Percentiles rank a stretch among this genome's conserved stretches.
Evolutionary conservation across 2,888 invertebrate genomes (phyloP).

Genomic region (Merodon equestris): DNA sequence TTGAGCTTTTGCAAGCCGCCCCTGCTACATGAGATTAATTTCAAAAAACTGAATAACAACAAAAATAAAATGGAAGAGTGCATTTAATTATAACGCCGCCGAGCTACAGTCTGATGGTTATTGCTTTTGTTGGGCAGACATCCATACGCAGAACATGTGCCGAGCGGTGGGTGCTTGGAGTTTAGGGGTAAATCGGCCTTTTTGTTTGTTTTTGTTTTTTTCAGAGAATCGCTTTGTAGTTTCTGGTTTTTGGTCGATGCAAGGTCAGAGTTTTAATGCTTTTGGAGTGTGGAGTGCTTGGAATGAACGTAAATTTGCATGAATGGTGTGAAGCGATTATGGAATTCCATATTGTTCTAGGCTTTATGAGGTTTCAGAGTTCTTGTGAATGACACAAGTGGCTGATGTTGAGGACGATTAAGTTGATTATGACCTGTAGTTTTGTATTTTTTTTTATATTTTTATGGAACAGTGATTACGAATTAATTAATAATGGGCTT

Average conservation of each 20-base stretch:
- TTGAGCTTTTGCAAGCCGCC: conserved; percentile 46
- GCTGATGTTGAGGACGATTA: too few relatives aligned
- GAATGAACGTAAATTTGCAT: conserved; percentile 31
- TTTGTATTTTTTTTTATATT: too few relatives aligned
- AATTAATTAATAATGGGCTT: too few relatives aligned
- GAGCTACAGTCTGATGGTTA: conserved; percentile 24
- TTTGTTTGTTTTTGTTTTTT: conserved; percentile 16
- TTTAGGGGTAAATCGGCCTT: too few relatives aligned
- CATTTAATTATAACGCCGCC: conserved; percentile 59
- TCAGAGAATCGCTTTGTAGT: conserved; percentile 46
- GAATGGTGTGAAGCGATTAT: conserved; percentile 12
- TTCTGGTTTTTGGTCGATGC: conserved; percentile 43
- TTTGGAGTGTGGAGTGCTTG: conserved; percentile 1
- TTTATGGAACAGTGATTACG: neutral
- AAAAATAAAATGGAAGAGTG: conserved; percentile 50
- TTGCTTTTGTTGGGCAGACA: conserved; percentile 8
- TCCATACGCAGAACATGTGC: neutral
- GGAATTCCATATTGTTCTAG: neutral
- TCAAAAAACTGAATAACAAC: neutral
- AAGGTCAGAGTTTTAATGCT: conserved; percentile 34
- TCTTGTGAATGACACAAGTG: too few relatives aligned
- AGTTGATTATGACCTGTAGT: too few relatives aligned
- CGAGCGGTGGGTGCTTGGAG: conserved; percentile 11
- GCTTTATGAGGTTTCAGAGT: neutral
- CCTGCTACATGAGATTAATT: conserved; percentile 56